phyloP scores from a whole-genome alignment of 1,140 invertebrate genomes.

The Sitobion miscanthi region DNA sequence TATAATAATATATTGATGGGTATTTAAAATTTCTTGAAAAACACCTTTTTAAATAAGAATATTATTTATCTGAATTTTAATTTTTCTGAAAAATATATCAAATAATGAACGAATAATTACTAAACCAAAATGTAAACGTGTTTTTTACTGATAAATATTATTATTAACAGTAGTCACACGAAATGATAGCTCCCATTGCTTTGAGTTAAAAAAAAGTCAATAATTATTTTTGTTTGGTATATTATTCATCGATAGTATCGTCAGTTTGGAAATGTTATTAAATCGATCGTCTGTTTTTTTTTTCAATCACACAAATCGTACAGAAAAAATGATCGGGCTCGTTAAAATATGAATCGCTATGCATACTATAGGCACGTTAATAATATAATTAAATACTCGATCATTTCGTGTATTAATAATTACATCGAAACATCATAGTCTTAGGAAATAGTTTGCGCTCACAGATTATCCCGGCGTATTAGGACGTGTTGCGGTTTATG shows the following conservation, averaged over 20 bases:
- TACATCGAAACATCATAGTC: background rate
- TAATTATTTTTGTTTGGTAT: too few species aligned
- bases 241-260: too few species aligned
- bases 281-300: too few species aligned
- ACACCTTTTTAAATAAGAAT: background rate
- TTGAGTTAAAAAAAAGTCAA: too few species aligned
- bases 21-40: background rate
- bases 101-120: background rate
- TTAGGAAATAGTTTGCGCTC: slow-evolving; percentile 18
- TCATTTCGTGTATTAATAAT: slow-evolving; percentile 20
- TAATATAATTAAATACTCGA: background rate
- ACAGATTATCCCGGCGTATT: slow-evolving; percentile 24
- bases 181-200: too few species aligned
- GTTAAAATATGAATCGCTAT: too few species aligned
- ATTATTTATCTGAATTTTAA: background rate
- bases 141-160: background rate
- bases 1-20: background rate
- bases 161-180: too few species aligned
- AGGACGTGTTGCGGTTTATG: slow-evolving; percentile 36
- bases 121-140: background rate
- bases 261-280: too few species aligned
- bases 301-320: too few species aligned
- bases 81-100: background rate
- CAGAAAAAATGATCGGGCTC: too few species aligned
- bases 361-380: too few species aligned